phyloP scores from a whole-genome alignment of 2,113 vertebrate species.

The Mus musculus region GRCm39 chr9:94288001-94288500 shows the following conservation, averaged over 20 bases:
- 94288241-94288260: background rate
- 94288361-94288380: background rate
- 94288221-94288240: background rate
- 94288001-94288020: background rate
- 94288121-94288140: background rate
- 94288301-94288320: background rate
- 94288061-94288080: background rate
- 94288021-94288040: background rate
- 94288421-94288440: background rate
- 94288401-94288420: background rate
- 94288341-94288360: background rate
- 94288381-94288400: slow-evolving; percentile 1
- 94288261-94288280: background rate
- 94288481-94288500: background rate
- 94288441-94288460: background rate
- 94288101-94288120: background rate
- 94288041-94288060: background rate
- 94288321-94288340: background rate
- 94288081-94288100: background rate
- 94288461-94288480: background rate
- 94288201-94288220: background rate
- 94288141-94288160: background rate
- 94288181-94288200: background rate
- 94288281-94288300: background rate
- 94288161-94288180: background rate